Conservation (phyloP, 2,888 invertebrate genomes). For the Sericinus montela region DNA sequence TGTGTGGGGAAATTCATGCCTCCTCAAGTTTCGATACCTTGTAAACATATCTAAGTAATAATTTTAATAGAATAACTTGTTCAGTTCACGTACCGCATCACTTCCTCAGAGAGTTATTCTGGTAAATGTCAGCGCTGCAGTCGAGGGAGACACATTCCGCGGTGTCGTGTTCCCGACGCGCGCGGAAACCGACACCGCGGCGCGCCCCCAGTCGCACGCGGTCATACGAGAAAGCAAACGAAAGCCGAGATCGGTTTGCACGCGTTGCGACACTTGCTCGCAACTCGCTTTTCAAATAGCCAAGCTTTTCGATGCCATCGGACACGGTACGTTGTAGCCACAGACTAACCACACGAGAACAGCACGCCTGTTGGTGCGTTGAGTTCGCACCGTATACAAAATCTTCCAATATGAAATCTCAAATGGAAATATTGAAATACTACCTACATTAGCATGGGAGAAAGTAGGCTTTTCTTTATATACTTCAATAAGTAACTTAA, state of each 20-base stretch:
- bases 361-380: no score
- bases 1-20: no score
- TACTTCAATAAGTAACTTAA: no score
- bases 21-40: no score
- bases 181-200: conserved; percentile 15
- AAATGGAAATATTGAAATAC: no score
- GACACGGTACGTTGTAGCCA: background rate
- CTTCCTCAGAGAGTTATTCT: background rate
- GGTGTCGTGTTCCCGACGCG: conserved; percentile 27
- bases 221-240: conserved; percentile 55
- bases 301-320: background rate
- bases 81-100: background rate
- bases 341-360: no score
- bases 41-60: no score
- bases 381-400: no score
- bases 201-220: conserved; percentile 19
- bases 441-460: no score
- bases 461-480: no score
- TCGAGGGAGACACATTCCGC: background rate
- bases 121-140: background rate
- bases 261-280: conserved; percentile 21
- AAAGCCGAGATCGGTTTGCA: conserved; percentile 64
- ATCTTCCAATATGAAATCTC: no score
- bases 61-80: background rate
- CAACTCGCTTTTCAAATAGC: background rate